A percentile compares a stretch with the other conserved stretches of the same genome.
These are phyloP conservation scores for Propithecus deckenii DNA, from an alignment of 2,797 vertebrate species.

Conservation along the genomic window DNA sequence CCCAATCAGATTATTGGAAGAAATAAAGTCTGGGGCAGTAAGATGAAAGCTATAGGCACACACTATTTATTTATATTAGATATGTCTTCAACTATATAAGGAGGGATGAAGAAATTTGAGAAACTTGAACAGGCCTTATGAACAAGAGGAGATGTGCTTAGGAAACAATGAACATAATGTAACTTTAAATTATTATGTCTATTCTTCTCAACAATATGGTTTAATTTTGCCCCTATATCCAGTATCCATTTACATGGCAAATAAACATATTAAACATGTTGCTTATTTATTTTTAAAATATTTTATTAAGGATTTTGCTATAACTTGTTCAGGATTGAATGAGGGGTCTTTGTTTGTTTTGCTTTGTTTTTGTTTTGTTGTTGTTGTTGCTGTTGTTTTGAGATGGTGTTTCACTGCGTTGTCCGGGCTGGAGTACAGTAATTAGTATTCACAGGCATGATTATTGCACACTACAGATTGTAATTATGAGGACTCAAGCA, in stretches of 20 bases:
- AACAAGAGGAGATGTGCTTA: neutral
- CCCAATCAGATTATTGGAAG: neutral
- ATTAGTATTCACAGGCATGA: neutral
- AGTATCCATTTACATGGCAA: neutral
- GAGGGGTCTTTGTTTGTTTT: neutral
- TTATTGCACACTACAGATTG: neutral
- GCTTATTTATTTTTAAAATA: neutral
- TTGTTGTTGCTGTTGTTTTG: no score
- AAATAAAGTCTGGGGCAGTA: rapidly evolving
- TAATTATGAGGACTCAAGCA: neutral
- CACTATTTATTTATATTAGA: neutral
- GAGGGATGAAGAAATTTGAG: neutral
- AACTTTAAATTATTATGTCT: neutral
- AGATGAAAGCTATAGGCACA: neutral
- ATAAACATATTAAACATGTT: neutral
- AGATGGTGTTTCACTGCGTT: neutral
- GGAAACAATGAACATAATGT: neutral
- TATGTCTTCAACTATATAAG: neutral
- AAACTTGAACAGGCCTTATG: neutral
- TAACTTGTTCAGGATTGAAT: neutral
- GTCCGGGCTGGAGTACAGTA: neutral
- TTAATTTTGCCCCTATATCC: neutral
- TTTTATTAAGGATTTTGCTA: neutral
- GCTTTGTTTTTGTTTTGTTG: neutral
- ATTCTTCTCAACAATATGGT: neutral